Percentiles rank a stretch among this genome's conserved stretches.
These are phyloP conservation scores for Oostethus manadensis DNA, from an alignment of 2,113 vertebrate genomes.

Conservation along the genomic window DNA sequence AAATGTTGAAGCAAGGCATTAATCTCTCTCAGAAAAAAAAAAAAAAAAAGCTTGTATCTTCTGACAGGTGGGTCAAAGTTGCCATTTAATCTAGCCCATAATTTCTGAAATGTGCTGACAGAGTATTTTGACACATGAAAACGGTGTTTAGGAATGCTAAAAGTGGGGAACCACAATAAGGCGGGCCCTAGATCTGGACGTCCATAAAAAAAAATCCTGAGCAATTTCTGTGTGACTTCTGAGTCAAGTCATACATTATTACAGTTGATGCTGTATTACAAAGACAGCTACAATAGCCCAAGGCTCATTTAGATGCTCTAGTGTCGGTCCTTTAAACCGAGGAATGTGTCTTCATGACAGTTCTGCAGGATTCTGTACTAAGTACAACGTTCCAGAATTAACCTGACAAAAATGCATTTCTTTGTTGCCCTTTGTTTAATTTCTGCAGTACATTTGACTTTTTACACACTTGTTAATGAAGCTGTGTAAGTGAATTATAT, in stretches of 20 bases:
- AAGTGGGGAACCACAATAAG: constrained; percentile 56
- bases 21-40: constrained; percentile 70
- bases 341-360: neutral
- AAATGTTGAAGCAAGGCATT: constrained; percentile 75
- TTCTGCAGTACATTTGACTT: too few relatives aligned
- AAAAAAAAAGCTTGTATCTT: constrained; percentile 74
- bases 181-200: constrained; percentile 52
- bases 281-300: neutral
- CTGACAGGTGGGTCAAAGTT: constrained; percentile 78
- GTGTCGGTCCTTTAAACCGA: neutral
- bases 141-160: constrained; percentile 59
- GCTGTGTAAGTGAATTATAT: too few relatives aligned
- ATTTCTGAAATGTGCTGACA: constrained; percentile 75
- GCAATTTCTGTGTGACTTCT: neutral
- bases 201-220: constrained; percentile 11
- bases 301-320: neutral
- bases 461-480: too few relatives aligned
- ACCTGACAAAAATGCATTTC: too few relatives aligned
- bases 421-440: too few relatives aligned
- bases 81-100: constrained; percentile 75
- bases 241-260: neutral
- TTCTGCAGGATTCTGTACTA: neutral
- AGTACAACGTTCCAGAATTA: too few relatives aligned
- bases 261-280: neutral
- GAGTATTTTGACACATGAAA: constrained; percentile 71